Base-by-base conservation (phyloP, 2,113 vertebrate species). In the Burhinus oedicnemus region DNA sequence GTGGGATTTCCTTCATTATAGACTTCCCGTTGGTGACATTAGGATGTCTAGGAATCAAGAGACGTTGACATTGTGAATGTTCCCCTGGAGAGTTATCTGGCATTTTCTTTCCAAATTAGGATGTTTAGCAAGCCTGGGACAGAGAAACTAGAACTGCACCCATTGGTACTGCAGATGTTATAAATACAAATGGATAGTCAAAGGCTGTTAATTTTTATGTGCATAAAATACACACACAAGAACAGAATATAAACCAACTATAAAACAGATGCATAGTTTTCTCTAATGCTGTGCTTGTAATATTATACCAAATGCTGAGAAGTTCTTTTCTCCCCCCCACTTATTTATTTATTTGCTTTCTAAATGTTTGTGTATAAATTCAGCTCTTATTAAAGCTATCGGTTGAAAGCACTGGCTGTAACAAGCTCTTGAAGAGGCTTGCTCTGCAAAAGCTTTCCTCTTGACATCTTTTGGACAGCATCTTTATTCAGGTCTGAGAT, bases 101-200 rank as follows among this genome's bases (percentile, higher is more conserved):
- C 54, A 64, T 95, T 97, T 96, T 90, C 75, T 90, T 96, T 91
- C 84, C 68, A 91, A 95, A 96, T 97, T 90, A 95, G 87, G 84
- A 93, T 91, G 82, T 75, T 97, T 96, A 96, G 84, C 60, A 96
- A 91, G 58, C 62, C 68, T 83, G 79, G 62, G 68, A 90, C 45
- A 91, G 68, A 83, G 58, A 85, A 91, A 42, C 40, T 36, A 75
- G 84, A 95, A 95, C 84, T 96, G 93, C 38, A 93, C 91, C 66
- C 95, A 10, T 66, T 60, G 89, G 82, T 91, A 96, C 90, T 97
- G 97, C 96, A 92, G 97, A 95, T 97, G 94, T 91, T 96, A 93
- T 96, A 97, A 97, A 97, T 97, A 96, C 82, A 95, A 97, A 95
- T 75, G 91, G 84, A 16, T 80, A 96, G 96, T 91, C 94, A 96